Percentiles rank a stretch among this genome's conserved stretches.
These are phyloP conservation scores for Diacarnus erythraeanus DNA, from an alignment of 37 sponge, comb jelly and placozoan genomes.

Conservation along the genomic window DNA sequence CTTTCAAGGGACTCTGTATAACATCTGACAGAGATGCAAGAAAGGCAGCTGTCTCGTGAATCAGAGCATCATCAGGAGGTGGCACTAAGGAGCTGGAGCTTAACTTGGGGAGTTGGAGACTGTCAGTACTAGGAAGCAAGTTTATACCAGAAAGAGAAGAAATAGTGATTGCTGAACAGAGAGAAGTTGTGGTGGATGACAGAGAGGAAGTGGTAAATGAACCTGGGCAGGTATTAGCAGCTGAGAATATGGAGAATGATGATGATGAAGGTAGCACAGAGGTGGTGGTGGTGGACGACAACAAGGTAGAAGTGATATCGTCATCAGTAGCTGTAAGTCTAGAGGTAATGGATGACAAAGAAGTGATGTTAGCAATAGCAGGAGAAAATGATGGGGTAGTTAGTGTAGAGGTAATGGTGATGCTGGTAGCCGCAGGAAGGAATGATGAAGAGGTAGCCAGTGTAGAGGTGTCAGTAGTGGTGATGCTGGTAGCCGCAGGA, in stretches of 20 bases:
- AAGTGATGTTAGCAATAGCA: neutral
- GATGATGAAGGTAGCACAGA: neutral
- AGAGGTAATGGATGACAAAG: neutral
- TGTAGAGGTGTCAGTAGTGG: too few relatives aligned
- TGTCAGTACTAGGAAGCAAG: neutral
- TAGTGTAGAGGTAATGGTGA: neutral
- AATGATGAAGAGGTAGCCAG: too few relatives aligned
- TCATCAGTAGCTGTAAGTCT: neutral
- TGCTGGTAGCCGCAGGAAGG: neutral
- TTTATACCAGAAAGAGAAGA: neutral
- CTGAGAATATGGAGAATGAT: neutral
- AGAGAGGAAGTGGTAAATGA: too few relatives aligned
- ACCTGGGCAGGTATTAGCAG: neutral
- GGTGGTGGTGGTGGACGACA: neutral
- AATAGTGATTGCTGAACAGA: neutral
- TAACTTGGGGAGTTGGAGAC: neutral
- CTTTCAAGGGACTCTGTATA: constrained; percentile 21
- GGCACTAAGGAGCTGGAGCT: neutral
- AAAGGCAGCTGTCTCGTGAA: constrained; percentile 41
- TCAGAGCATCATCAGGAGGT: neutral
- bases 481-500: too few relatives aligned
- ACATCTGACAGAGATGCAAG: constrained; percentile 53
- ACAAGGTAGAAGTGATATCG: neutral
- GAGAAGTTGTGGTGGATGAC: neutral
- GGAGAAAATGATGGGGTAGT: neutral